Evolutionary conservation across 2,113 vertebrate species (phyloP).

Genomic region (Pleuronectes platessa): DNA sequence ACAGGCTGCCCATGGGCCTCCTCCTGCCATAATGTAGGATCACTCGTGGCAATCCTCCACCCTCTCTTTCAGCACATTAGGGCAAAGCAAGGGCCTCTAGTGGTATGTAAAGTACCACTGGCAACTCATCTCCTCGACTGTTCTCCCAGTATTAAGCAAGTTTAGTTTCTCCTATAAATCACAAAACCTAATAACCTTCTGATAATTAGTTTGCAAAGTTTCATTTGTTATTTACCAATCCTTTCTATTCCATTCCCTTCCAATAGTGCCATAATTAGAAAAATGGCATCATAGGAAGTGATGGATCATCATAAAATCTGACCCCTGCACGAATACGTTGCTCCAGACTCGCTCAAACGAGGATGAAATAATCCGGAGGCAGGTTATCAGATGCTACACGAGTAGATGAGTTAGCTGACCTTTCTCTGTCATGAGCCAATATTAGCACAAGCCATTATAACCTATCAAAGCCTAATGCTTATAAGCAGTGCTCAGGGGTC

Average conservation of each 20-base stretch:
- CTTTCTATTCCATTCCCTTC: neutral
- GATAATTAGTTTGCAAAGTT: slow-evolving; percentile 1
- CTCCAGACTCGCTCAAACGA: slow-evolving; percentile 32
- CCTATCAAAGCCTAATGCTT: slow-evolving; percentile 73
- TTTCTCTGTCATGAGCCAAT: slow-evolving; percentile 70
- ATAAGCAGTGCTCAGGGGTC: slow-evolving; percentile 59
- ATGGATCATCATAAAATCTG: slow-evolving; percentile 48
- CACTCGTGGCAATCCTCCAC: slow-evolving; percentile 29
- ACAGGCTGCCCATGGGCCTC: slow-evolving; percentile 39
- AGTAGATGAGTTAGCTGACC: slow-evolving; percentile 70
- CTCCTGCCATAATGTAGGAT: slow-evolving; percentile 38
- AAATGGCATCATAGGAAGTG: slow-evolving; percentile 20
- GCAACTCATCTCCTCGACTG: neutral
- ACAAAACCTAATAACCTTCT: slow-evolving; percentile 5
- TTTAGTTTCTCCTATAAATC: slow-evolving; percentile 4
- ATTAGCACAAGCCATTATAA: slow-evolving; percentile 74
- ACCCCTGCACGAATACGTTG: slow-evolving; percentile 39
- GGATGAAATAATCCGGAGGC: slow-evolving; percentile 56
- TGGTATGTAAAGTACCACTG: neutral
- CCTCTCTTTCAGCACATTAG: slow-evolving; percentile 19
- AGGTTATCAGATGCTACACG: slow-evolving; percentile 55
- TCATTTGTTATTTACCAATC: neutral
- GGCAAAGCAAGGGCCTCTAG: slow-evolving; percentile 8
- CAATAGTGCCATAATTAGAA: slow-evolving; percentile 42
- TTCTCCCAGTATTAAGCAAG: neutral